Evolutionary conservation across 30 jellyfish, hydroid and myxozoan species (phyloP), one percentile per base, ranked within the genome.

Genomic region (Turritopsis rubra): DNA sequence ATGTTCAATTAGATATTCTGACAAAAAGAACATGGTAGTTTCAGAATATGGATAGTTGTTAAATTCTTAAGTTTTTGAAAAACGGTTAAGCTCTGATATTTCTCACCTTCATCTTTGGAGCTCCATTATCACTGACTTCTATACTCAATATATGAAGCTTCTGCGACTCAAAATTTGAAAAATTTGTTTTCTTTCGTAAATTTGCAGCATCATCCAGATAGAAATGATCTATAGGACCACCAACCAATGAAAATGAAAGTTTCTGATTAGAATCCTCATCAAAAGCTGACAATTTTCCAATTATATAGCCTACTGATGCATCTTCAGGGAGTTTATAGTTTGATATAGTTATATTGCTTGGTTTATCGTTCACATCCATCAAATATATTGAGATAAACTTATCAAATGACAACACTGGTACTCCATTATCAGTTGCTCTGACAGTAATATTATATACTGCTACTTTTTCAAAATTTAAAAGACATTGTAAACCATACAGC

Each of bases 231-330:
- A 71, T 73, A 52, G 81, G 91, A 66, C 84, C 88, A 23, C 88
- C 85, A 60, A 83, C 77, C 76, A 91, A 68, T 79, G 52, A 31
- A 79, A 53, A 91, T 0, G 94, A 21, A 54, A 79, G 80, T 1
- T 21, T 25, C 72, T 91, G 97, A 65, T 82, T 88, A 7, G 16
- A 26, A 41, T 91, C 97, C 54, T 91, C 97, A 75, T 91, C 97
- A 7, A 71, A 28, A 0, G 90, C 96, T 53, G 83, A 76, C 72
- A 91, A 75, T 52, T 26, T 85, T 20, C 97, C 97, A 81, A 91
- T 84, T 28, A 86, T 76, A 72, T 18, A 52, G 65, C 84, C 85
- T 21, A 86, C 85, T 4, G 97, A 86, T 9, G 92, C 96, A 54
- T 84, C 85, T 76, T 91, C 97, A 18, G 65, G 65, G 1, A 91